Percentiles rank a stretch among this genome's conserved stretches.
These are phyloP conservation scores for Huso huso DNA, from an alignment of 2,797 vertebrate species.

Conservation along the genomic window DNA sequence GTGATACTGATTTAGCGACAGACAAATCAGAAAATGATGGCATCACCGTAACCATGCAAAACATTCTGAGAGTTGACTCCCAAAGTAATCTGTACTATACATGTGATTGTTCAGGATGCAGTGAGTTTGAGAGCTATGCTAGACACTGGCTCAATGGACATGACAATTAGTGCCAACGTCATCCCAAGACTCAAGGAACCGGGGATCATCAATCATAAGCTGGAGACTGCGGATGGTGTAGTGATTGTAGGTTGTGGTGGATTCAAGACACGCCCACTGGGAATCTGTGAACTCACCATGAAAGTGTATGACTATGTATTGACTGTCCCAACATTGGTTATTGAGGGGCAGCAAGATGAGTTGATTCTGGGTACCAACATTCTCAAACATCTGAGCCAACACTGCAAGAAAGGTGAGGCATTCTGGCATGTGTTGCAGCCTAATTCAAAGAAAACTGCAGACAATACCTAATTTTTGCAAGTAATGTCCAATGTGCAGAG, in stretches of 20 bases:
- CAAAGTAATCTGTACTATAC: slow-evolving; percentile 21
- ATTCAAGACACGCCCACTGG: slow-evolving; percentile 4
- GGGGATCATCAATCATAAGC: slow-evolving; percentile 6
- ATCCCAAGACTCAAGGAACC: slow-evolving; percentile 8
- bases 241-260: slow-evolving; percentile 24
- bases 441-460: no score
- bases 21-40: background rate
- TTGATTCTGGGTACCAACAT: slow-evolving; percentile 25
- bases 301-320: slow-evolving; percentile 8
- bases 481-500: slow-evolving; percentile 11
- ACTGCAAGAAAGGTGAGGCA: slow-evolving; percentile 12
- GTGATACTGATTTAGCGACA: slow-evolving; percentile 2
- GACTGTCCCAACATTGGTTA: slow-evolving; percentile 10
- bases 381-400: slow-evolving; percentile 16
- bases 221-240: slow-evolving; percentile 11
- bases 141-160: slow-evolving; percentile 24
- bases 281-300: slow-evolving; percentile 14
- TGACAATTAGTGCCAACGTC: slow-evolving; percentile 11
- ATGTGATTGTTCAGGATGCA: slow-evolving; percentile 9
- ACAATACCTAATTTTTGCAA: background rate
- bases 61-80: slow-evolving; percentile 13
- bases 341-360: slow-evolving; percentile 15
- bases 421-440: slow-evolving; percentile 2
- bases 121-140: slow-evolving; percentile 15
- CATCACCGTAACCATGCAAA: slow-evolving; percentile 18